Evolutionary conservation across 2,888 invertebrate genomes (phyloP), one percentile per base, ranked within the genome.

Genomic region (Acronicta alni): DNA sequence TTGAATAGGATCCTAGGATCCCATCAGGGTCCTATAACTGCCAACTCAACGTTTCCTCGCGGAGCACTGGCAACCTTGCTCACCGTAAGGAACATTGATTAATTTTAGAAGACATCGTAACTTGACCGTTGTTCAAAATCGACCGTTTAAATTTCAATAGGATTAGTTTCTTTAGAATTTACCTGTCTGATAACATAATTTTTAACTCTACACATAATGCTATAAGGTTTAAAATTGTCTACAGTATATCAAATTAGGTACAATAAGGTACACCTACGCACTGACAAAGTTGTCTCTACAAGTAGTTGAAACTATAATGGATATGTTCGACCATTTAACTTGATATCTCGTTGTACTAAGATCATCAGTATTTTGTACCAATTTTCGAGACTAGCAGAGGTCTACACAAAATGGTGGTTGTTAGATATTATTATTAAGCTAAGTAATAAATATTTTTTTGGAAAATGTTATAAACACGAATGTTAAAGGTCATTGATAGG

Each of bases 241-340:
- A 17, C n/a, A 0, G 3, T n/a, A 15, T 6, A 41, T 9, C 32
- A 61, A 46, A 63, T 51, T 38, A 35, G 32, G 35, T 35, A 62
- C 59, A 46, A 67, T 72, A 67, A 75, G 59, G 42, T 64, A 67
- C 76, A 68, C 76, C 76, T 62, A 76, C 76, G 75, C 76, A 65
- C 18, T 51, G 44, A 54, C 63, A 58, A 67, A 77, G 77, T 74
- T 72, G 77, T 67, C 41, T 59, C 57, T 57, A 65, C 53, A 58
- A 64, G 67, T 64, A 64, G 62, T 74, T 67, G 65, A 55, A 72
- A 67, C 65, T 55, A 68, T 76, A 76, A 72, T 76, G 65, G 74
- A 68, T 71, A 62, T 72, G 16, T 32, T n/a, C 10, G 47, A 8
- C 75, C 62, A 63, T 37, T 38, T 52, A 60, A 49, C 8, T 58